phyloP scores from a whole-genome alignment of 2,113 vertebrate species.

The Arenaria interpres region DNA sequence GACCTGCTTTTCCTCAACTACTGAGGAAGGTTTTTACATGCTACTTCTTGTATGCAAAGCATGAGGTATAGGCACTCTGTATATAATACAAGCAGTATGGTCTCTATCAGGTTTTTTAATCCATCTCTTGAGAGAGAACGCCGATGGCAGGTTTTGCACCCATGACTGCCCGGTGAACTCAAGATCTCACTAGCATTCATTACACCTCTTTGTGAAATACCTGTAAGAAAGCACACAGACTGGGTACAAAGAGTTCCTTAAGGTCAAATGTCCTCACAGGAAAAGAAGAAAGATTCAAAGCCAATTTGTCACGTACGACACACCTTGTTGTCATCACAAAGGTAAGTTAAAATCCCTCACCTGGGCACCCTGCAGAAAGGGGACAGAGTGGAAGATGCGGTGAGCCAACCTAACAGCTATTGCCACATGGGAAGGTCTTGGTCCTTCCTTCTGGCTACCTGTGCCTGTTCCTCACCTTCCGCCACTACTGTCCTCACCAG shows the following conservation, averaged over 20 bases:
- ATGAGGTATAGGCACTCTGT: neutral
- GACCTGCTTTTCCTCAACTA: conserved; percentile 32
- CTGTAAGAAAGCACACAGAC: neutral
- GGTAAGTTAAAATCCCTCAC: neutral
- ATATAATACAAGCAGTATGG: neutral
- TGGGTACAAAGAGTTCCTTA: neutral
- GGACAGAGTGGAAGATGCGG: neutral
- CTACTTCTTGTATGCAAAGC: neutral
- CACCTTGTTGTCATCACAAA: neutral
- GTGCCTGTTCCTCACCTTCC: neutral
- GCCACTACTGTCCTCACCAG: rapidly evolving
- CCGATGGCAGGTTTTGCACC: neutral
- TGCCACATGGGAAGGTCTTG: neutral
- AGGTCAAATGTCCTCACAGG: neutral
- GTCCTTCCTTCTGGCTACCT: neutral
- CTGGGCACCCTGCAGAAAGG: neutral
- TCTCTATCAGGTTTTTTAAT: neutral
- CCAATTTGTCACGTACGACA: neutral
- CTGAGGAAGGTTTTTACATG: neutral
- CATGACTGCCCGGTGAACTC: neutral
- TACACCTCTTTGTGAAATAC: neutral
- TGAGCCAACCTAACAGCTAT: neutral
- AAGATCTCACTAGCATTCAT: neutral
- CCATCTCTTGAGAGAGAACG: neutral
- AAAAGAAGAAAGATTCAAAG: neutral